Conservation (phyloP, 2,113 vertebrate species). For the Brachypteracias leptosomus region DNA sequence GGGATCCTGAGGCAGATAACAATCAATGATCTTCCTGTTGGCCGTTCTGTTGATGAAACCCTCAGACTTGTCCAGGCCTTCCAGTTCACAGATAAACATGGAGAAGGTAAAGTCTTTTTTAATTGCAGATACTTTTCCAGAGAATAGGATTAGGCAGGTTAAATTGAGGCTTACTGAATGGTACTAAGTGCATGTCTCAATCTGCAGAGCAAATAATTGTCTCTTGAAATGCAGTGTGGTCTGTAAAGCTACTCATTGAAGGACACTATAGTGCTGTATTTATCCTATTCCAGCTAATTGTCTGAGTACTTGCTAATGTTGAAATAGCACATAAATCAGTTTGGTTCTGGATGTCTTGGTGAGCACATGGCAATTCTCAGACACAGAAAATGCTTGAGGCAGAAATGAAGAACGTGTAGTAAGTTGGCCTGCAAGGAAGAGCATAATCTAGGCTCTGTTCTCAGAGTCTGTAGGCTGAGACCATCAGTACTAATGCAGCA, state of each 20-base stretch:
- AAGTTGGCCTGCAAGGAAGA: not conserved
- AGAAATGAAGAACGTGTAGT: not conserved
- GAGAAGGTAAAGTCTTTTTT: too few species aligned
- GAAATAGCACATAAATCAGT: not conserved
- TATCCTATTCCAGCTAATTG: not conserved
- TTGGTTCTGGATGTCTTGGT: not conserved
- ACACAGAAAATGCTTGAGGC: not conserved
- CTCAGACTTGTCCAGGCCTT: constrained; percentile 95
- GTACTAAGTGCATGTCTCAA: not conserved
- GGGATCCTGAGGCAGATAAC: constrained; percentile 96
- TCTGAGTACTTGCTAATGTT: not conserved
- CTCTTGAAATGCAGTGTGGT: not conserved
- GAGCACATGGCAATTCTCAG: not conserved
- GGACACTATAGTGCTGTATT: not conserved
- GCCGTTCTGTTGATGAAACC: constrained; percentile 94
- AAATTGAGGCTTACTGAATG: not conserved
- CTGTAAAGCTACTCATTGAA: not conserved
- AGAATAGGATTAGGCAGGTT: not conserved
- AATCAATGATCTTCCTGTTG: constrained; percentile 98
- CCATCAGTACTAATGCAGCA: not conserved
- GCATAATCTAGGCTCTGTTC: not conserved
- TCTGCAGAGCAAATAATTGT: not conserved
- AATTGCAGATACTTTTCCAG: too few species aligned
- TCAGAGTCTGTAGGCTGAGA: not conserved
- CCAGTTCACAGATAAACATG: constrained; percentile 96